These are phyloP conservation scores for Magallana ariakensis DNA, from an alignment of 1,140 invertebrate genomes.

Conservation along the genomic window DNA sequence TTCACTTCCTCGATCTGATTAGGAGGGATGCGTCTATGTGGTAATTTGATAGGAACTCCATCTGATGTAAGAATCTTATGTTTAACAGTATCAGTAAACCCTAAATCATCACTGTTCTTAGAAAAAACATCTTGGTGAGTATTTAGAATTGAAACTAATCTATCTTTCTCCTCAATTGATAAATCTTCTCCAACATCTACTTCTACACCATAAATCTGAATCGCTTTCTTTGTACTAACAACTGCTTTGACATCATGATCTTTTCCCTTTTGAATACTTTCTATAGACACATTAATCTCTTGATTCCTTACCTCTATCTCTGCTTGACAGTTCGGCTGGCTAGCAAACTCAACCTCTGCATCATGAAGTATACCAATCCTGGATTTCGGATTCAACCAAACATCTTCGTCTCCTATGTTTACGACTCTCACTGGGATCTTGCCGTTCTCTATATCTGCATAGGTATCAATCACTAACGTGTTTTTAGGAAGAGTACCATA, in stretches of 20 bases:
- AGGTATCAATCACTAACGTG: slow-evolving; percentile 35
- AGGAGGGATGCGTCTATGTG: slow-evolving; percentile 52
- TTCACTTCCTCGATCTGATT: too few species aligned
- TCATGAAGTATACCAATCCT: slow-evolving; percentile 32
- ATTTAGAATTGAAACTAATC: not conserved
- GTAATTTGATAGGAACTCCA: slow-evolving; percentile 45
- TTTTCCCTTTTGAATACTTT: not conserved
- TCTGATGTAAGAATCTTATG: slow-evolving; percentile 49
- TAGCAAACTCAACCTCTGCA: not conserved
- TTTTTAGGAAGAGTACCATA: slow-evolving; percentile 10
- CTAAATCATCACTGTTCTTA: too few species aligned
- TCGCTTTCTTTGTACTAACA: too few species aligned
- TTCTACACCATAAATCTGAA: not conserved
- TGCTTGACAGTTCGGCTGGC: not conserved
- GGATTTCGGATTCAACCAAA: slow-evolving; percentile 44
- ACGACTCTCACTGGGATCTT: slow-evolving; percentile 36
- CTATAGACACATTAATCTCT: not conserved
- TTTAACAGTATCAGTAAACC: slow-evolving; percentile 46
- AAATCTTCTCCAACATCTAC: not conserved
- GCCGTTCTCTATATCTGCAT: slow-evolving; percentile 30
- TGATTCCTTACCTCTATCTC: slow-evolving; percentile 32
- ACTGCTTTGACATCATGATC: not conserved
- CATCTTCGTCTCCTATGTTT: slow-evolving; percentile 38
- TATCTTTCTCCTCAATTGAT: not conserved
- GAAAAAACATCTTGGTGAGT: slow-evolving; percentile 39